Evolutionary conservation across 2,797 vertebrate species (phyloP).

Genomic region (Aplochiton taeniatus): DNA sequence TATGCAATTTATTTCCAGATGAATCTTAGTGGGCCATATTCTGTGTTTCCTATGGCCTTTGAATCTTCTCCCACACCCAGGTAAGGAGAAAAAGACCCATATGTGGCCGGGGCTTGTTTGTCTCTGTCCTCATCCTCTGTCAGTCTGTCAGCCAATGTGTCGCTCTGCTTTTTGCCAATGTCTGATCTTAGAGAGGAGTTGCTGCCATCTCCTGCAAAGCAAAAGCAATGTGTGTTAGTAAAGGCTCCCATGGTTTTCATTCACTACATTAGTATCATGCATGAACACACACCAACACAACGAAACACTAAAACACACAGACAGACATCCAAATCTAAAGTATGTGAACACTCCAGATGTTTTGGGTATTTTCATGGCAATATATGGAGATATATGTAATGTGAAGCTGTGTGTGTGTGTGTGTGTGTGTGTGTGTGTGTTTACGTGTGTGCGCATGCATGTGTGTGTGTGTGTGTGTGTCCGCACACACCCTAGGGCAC

Average conservation of each 20-base stretch:
- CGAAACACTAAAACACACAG: constrained; percentile 6
- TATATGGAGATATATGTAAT: neutral
- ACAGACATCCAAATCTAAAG: neutral
- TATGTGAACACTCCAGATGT: neutral
- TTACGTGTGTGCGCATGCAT: neutral
- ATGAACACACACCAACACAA: neutral
- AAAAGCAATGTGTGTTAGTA: neutral
- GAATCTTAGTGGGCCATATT: neutral
- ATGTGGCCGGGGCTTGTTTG: no score
- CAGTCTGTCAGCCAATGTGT: neutral
- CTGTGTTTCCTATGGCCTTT: neutral
- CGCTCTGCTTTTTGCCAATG: neutral
- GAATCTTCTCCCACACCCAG: neutral
- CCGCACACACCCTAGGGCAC: no score
- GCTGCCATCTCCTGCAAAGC: constrained; percentile 43
- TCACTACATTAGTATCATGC: neutral
- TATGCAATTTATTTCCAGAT: neutral
- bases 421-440: constrained; percentile 15
- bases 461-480: constrained; percentile 22
- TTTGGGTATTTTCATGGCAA: neutral
- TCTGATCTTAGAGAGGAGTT: constrained; percentile 55
- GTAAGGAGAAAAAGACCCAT: no score
- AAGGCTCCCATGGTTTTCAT: neutral
- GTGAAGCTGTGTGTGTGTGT: neutral
- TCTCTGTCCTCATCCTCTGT: no score